Evolutionary conservation across 92 coral and sea anemone genomes (phyloP).

Genomic region (Desmophyllum pertusum): DNA sequence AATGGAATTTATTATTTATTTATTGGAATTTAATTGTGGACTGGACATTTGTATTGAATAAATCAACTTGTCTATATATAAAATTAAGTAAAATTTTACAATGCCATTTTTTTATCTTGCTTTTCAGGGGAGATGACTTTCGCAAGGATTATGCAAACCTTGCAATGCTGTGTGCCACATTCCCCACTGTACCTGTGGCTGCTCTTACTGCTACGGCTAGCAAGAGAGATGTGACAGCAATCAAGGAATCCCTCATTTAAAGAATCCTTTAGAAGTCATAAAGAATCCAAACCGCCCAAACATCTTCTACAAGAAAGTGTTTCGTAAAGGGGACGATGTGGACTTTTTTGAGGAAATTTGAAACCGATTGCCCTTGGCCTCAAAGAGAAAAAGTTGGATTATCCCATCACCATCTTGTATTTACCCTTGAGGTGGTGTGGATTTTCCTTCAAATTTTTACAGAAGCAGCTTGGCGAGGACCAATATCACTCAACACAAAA

Average conservation of each 20-base stretch:
- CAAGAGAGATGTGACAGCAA: constrained; percentile 28
- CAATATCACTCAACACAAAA: constrained; percentile 51
- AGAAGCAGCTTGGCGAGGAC: constrained; percentile 28
- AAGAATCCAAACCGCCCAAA: constrained; percentile 45
- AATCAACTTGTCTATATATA: no score
- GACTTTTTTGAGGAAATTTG: constrained; percentile 52
- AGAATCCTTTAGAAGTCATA: constrained; percentile 34
- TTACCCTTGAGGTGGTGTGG: constrained; percentile 63
- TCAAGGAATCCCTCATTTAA: constrained; percentile 28
- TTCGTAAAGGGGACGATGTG: constrained; percentile 44
- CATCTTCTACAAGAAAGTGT: constrained; percentile 47
- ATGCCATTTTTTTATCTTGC: neutral
- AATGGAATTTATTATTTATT: no score
- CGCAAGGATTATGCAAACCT: constrained; percentile 55
- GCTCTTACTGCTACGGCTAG: constrained; percentile 72
- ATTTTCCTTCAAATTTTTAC: constrained; percentile 52
- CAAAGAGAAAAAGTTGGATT: constrained; percentile 17
- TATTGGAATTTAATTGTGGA: no score
- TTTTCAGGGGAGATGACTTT: constrained; percentile 59
- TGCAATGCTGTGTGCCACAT: constrained; percentile 59
- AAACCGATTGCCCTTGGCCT: constrained; percentile 41
- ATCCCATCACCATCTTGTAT: constrained; percentile 52
- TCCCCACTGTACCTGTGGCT: constrained; percentile 57
- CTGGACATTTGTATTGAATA: no score
- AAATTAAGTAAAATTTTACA: no score